Evolutionary conservation across 2,888 invertebrate genomes (phyloP), one percentile per base, ranked within the genome.

Genomic region (Cheiracanthium punctorium): DNA sequence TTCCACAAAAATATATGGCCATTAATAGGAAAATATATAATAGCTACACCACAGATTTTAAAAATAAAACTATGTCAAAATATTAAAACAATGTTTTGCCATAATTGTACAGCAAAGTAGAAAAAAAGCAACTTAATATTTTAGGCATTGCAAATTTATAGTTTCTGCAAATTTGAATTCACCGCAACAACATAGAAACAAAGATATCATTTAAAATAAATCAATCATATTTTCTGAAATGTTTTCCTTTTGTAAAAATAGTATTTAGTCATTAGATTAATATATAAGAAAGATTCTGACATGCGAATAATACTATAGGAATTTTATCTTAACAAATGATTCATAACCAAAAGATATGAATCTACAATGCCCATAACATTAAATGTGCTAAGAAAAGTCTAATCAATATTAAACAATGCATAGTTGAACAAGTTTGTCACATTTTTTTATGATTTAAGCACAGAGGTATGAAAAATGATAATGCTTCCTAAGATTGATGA

Each of bases 401-500:
- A n/a, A n/a, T 37, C 37, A 37, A 37, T 7, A 7, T 37, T 17
- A 52, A 17, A 52, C n/a, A 67, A 32, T 67, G 32, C 1, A 30
- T 30, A 67, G 2, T 67, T 67, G 67, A 30, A 67, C 32, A 0
- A 30, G 17, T 29, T 67, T 17, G 4, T 67, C 24, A 20, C 20
- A 5, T 28, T n/a, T 8, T n/a, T n/a, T 29, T 43, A 43, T 29
- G 24, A 28, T 41, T 20, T 71, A 71, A 71, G 71, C 71, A 71
- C 71, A 29, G 71, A 71, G 71, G 71, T 71, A 71, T 43, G 43
- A 24, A 43, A 69, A 69, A 69, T 69, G 32, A 69, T 32, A 33
- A 32, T 33, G 37, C 20, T 58, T 24, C 14, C 43, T 48, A 48
- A 48, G 4, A 24, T 24, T 24, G 24, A 37, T 37, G 37, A 37